Percentiles rank a stretch among this genome's conserved stretches.
Conservation (phyloP, 2,797 vertebrate genomes). For the Choloepus didactylus region DNA sequence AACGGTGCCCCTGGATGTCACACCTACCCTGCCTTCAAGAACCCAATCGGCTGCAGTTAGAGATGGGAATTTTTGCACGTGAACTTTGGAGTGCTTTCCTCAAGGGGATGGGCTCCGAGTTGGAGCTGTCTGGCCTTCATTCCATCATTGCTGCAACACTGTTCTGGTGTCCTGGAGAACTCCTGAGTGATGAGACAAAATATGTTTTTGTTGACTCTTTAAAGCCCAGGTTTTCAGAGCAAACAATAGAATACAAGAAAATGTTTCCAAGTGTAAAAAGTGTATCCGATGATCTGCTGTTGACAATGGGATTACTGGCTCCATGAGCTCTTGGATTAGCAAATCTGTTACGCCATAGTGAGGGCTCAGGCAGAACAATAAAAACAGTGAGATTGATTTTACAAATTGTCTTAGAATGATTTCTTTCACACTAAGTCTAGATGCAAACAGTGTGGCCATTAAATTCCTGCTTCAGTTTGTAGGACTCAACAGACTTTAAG, state of each 20-base stretch:
- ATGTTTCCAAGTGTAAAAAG: conserved; percentile 68
- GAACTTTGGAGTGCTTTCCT: conserved; percentile 59
- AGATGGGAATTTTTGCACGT: conserved; percentile 64
- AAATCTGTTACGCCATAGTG: conserved; percentile 67
- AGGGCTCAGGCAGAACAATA: conserved; percentile 80
- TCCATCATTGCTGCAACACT: conserved; percentile 13
- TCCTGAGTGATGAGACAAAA: conserved; percentile 58
- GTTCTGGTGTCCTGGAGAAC: background rate
- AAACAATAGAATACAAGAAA: conserved; percentile 70
- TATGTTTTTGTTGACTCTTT: conserved; percentile 61
- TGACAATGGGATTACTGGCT: conserved; percentile 72
- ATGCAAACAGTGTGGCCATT: background rate
- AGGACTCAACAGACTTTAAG: background rate
- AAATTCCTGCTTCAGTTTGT: background rate
- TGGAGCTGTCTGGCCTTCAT: background rate
- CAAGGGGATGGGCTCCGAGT: background rate
- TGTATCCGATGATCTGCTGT: conserved; percentile 64
- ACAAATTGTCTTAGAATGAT: background rate
- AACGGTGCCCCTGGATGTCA: conserved; percentile 76
- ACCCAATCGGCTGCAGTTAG: conserved; percentile 70
- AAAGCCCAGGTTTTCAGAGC: conserved; percentile 72
- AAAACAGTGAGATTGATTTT: conserved; percentile 67
- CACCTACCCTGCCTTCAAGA: conserved; percentile 53
- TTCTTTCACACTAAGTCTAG: conserved; percentile 15
- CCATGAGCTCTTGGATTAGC: conserved; percentile 80